Percentiles rank a stretch among this genome's conserved stretches.
Conservation (phyloP, 2,888 invertebrate species). For the Abrostola triplasia region DNA sequence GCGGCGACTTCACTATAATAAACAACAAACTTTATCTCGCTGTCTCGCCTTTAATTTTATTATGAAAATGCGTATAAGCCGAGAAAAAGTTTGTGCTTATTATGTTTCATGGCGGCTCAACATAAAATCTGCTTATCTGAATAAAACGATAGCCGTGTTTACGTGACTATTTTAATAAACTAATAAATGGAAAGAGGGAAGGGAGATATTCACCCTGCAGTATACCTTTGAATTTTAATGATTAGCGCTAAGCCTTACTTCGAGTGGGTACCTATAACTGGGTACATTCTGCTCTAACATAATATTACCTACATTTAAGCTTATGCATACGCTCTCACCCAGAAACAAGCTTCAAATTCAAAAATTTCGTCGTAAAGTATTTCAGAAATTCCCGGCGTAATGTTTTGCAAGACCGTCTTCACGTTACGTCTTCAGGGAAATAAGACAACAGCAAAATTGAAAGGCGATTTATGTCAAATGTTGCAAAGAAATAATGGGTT, state of each 20-base stretch:
- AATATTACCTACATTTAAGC: not conserved
- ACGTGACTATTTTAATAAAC: constrained; percentile 4
- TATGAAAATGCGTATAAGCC: constrained; percentile 52
- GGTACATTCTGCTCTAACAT: constrained; percentile 11
- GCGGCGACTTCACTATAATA: constrained; percentile 39
- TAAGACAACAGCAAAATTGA: constrained; percentile 44
- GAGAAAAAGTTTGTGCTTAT: constrained; percentile 26
- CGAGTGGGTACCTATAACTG: too few relatives aligned
- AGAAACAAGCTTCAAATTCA: constrained; percentile 23
- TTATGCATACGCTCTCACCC: constrained; percentile 14
- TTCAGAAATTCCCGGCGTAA: constrained; percentile 6
- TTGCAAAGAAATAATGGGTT: constrained; percentile 25
- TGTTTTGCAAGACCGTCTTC: constrained; percentile 11
- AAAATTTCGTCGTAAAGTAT: constrained; percentile 13
- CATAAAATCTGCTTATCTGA: constrained; percentile 14
- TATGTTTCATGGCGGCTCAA: constrained; percentile 18
- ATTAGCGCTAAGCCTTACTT: too few relatives aligned
- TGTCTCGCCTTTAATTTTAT: constrained; percentile 53
- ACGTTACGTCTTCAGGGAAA: constrained; percentile 33
- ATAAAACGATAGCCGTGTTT: constrained; percentile 4
- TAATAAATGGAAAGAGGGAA: not conserved
- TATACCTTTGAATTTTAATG: not conserved
- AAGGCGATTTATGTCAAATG: constrained; percentile 33
- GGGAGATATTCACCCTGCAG: not conserved
- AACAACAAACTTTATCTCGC: constrained; percentile 53